Conservation (phyloP, 2,888 invertebrate genomes). For the Venusia cambrica region DNA sequence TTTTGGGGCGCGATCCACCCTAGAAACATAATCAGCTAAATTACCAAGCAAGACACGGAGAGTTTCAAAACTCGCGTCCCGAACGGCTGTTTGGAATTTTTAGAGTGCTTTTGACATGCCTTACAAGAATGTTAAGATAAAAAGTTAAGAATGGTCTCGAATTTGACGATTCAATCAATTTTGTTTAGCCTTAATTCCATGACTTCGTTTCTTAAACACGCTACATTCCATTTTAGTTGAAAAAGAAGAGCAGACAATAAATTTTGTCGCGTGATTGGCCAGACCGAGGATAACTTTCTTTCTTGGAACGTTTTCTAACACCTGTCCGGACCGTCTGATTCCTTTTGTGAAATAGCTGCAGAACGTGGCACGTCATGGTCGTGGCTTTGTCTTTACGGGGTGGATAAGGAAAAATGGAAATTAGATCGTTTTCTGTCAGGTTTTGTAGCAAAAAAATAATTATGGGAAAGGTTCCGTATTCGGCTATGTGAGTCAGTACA, state of each 20-base stretch:
- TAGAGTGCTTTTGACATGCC: conserved; percentile 4
- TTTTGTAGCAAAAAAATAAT: conserved; percentile 26
- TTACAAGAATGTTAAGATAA: conserved; percentile 6
- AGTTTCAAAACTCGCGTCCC: conserved; percentile 33
- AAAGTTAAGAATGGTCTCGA: no score
- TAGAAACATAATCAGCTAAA: conserved; percentile 57
- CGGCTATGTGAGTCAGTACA: conserved; percentile 9
- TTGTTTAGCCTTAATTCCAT: no score
- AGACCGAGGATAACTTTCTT: conserved; percentile 28
- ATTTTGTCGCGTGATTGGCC: conserved; percentile 22
- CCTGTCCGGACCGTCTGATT: conserved; percentile 21
- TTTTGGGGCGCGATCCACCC: conserved; percentile 51
- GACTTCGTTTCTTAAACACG: no score
- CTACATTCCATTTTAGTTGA: no score
- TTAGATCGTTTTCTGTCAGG: conserved; percentile 26
- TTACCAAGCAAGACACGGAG: conserved; percentile 46
- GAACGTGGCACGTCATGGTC: conserved; percentile 16
- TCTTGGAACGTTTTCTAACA: conserved; percentile 24
- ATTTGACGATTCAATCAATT: no score
- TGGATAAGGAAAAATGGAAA: conserved; percentile 37
- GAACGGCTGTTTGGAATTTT: conserved; percentile 23
- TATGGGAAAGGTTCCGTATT: conserved; percentile 21
- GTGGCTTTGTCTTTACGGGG: conserved; percentile 20
- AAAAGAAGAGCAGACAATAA: conserved; percentile 7
- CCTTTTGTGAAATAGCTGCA: conserved; percentile 20